A percentile compares a stretch with the other conserved stretches of the same genome.
Evolutionary conservation across 2,113 vertebrate species (phyloP).

Genomic region (Rhinolophus sinicus): DNA sequence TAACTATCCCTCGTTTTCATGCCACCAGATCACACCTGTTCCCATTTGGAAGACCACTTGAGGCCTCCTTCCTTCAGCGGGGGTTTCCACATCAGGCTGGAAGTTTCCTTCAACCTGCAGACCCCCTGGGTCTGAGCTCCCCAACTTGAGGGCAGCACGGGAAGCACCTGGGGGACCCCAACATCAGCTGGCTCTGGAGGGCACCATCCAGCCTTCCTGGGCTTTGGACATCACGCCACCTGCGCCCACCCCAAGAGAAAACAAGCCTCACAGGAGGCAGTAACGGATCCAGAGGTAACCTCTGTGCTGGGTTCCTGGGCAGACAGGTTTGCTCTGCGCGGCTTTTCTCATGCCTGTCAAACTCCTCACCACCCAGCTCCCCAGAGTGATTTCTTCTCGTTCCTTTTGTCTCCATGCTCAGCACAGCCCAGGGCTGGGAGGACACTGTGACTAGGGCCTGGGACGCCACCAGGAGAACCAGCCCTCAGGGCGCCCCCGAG

Average conservation of each 20-base stretch:
- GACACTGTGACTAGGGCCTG: neutral
- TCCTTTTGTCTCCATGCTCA: neutral
- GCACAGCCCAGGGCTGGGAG: neutral
- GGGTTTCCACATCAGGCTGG: too few relatives aligned
- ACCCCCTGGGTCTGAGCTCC: neutral
- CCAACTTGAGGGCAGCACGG: neutral
- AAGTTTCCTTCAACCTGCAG: neutral
- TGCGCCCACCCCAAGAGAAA: neutral
- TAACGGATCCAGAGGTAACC: accelerated
- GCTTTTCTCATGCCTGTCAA: too few relatives aligned
- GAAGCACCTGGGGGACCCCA: neutral
- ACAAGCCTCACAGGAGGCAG: too few relatives aligned
- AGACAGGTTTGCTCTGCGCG: accelerated
- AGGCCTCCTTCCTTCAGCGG: neutral
- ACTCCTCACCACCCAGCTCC: neutral
- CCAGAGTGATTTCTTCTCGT: neutral
- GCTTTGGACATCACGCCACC: neutral
- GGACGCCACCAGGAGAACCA: neutral
- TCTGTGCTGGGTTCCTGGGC: accelerated
- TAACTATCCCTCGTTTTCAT: neutral
- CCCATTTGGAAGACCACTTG: accelerated
- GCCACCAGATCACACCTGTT: neutral
- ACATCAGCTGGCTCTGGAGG: neutral
- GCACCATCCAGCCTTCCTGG: neutral
- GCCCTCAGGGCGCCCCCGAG: accelerated